Conservation (phyloP, 1,140 invertebrate genomes). For the Daktulosphaira vitifoliae region DNA sequence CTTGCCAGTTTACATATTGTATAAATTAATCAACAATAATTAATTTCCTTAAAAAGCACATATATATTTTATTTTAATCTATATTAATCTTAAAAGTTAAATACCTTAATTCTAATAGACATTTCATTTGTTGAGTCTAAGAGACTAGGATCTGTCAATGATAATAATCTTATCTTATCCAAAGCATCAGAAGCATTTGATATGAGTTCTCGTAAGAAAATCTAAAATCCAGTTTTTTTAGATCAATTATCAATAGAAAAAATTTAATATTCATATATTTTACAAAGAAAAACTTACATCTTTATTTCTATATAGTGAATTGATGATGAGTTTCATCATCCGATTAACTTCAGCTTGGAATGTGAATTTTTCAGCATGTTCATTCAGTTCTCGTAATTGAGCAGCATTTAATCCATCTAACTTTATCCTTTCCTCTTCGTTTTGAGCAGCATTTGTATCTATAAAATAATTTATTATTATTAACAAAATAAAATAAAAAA, state of each 20-base stretch:
- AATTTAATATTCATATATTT: background rate
- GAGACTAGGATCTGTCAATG: slow-evolving; percentile 75
- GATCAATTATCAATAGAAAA: slow-evolving; percentile 1
- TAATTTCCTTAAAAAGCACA: too few relatives aligned
- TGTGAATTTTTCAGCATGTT: slow-evolving; percentile 83
- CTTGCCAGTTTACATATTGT: too few relatives aligned
- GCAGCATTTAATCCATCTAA: slow-evolving; percentile 90
- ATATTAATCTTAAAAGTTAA: too few relatives aligned
- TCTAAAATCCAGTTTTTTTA: slow-evolving; percentile 50
- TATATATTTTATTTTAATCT: too few relatives aligned
- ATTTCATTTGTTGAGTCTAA: slow-evolving; percentile 73
- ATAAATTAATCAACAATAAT: too few relatives aligned
- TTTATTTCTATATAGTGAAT: slow-evolving; percentile 96
- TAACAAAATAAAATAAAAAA: background rate
- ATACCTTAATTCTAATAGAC: slow-evolving; percentile 79
- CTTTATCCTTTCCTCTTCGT: slow-evolving; percentile 95
- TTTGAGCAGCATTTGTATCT: slow-evolving; percentile 69
- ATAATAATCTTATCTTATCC: slow-evolving; percentile 88
- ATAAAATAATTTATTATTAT: slow-evolving; percentile 38
- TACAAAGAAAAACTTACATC: slow-evolving; percentile 53
- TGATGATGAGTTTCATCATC: slow-evolving; percentile 99
- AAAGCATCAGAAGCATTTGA: slow-evolving; percentile 94
- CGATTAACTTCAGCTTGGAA: slow-evolving; percentile 97
- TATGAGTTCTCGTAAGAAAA: slow-evolving; percentile 93
- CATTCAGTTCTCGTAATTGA: slow-evolving; percentile 83